Base-by-base conservation (phyloP, 2,113 vertebrate genomes). In the Noctilio leporinus region DNA sequence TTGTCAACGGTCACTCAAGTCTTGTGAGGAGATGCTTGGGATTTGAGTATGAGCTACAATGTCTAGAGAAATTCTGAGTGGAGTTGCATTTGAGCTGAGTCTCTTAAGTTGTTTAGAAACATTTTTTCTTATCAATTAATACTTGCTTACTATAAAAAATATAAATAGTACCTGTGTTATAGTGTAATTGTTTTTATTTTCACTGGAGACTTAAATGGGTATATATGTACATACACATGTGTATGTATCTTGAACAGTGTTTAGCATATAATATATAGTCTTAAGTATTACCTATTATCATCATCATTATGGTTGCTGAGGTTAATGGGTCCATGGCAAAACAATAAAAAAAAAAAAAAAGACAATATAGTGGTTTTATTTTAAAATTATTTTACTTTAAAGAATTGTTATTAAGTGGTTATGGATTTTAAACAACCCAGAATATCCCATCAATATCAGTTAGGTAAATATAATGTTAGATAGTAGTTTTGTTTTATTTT, bases 301-400 rank as follows among this genome's bases (percentile, higher is more conserved):
- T 70, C 28, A 57, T 49, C 9, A 49, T 86, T 40, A 47, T 43
- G 11, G 19, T 51, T 78, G 11, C 20, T 57, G 8, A 15, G 45
- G 8, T 86, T 64, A 76, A 82, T 67, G 40, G n/a, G 2, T 30
- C 7, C 38, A 64, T 26, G 7, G 33, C 5, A 85, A 76, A 90
- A 76, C 8, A 76, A 12, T 12, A 67, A 51, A 80, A 81, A 53
- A 69, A 22, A 67, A 51, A 80, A 81, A 53, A 69, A 22, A 45
- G 10, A 86, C 4, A 43, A 24, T 70, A n/a, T 55, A 47, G 80
- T 40, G 15, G 33, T 82, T 69, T 76, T 53, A 33, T 38, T 86
- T 81, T 53, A 30, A 40, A 96, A 69, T 62, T 90, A 85, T 69
- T 73, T 80, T 76, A 55, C 28, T 90, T 75, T 77, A 43, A 70